These are phyloP conservation scores for Tragopan temminckii DNA, from an alignment of 2,797 vertebrate species.

Conservation along the genomic window DNA sequence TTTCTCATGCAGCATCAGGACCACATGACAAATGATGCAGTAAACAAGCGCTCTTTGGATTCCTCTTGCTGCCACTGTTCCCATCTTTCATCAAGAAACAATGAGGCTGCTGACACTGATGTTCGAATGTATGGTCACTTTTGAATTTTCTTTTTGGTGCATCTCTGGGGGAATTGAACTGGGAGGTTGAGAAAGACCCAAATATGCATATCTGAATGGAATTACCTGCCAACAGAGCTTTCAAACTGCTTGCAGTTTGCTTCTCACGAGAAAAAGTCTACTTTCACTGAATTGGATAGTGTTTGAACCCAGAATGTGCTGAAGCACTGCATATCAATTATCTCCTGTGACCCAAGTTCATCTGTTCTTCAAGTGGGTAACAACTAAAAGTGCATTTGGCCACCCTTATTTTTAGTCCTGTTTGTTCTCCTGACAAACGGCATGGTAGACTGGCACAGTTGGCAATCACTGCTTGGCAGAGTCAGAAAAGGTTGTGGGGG, in stretches of 20 bases:
- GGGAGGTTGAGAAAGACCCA: background rate
- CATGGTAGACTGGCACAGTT: background rate
- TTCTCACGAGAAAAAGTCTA: background rate
- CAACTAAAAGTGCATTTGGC: background rate
- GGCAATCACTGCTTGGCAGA: background rate
- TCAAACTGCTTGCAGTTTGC: background rate
- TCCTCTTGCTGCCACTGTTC: background rate
- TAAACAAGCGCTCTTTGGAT: background rate
- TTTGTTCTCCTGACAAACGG: background rate
- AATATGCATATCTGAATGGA: background rate
- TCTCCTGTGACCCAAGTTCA: background rate
- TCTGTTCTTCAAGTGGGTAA: background rate
- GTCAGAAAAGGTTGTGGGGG: background rate
- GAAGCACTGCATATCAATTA: background rate
- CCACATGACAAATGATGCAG: background rate
- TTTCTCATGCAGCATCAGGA: background rate
- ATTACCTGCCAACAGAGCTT: background rate
- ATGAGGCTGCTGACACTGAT: background rate
- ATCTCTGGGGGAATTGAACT: fast-evolving
- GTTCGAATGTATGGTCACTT: background rate
- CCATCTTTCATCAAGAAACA: background rate
- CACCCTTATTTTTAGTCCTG: background rate
- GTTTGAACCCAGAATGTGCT: background rate
- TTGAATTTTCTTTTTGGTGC: background rate
- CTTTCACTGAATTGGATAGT: background rate